Percentiles rank a stretch among this genome's conserved stretches.
phyloP scores from a whole-genome alignment of 2,797 vertebrate species.

The Hemibagrus guttatus region DNA sequence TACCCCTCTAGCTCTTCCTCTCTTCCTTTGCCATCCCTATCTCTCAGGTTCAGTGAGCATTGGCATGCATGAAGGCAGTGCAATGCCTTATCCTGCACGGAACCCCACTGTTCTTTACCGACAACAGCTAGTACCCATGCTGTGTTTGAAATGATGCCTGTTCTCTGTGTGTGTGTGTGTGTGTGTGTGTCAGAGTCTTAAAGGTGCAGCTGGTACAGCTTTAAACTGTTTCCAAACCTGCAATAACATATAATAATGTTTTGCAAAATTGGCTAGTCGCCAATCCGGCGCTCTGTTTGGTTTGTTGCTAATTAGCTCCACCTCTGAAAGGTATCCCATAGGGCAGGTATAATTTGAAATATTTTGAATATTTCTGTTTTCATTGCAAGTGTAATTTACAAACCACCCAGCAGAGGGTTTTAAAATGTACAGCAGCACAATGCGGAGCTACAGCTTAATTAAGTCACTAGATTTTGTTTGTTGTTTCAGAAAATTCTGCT shows the following conservation, averaged over 20 bases:
- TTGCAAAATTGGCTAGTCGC: background rate
- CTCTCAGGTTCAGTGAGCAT: constrained; percentile 20
- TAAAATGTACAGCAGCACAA: background rate
- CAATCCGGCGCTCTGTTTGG: background rate
- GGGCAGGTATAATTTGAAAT: background rate
- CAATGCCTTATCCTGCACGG: constrained; percentile 10
- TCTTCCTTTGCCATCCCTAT: background rate
- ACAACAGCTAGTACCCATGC: constrained; percentile 39
- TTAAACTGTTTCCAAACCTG: background rate
- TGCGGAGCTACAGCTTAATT: background rate
- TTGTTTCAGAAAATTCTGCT: background rate
- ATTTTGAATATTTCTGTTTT: background rate
- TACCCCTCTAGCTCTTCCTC: background rate
- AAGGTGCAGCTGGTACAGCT: background rate
- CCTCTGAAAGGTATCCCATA: background rate
- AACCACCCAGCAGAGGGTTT: background rate
- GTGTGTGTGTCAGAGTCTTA: background rate
- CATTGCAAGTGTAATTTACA: background rate
- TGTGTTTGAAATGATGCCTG: constrained; percentile 20
- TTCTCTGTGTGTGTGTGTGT: constrained; percentile 1
- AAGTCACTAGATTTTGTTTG: background rate
- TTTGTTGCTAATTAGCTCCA: background rate
- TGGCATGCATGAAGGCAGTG: constrained; percentile 30
- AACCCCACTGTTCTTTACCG: constrained; percentile 25
- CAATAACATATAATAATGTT: constrained; percentile 13